A percentile compares a stretch with the other conserved stretches of the same genome.
Evolutionary conservation across 2,888 invertebrate genomes (phyloP).

Genomic region (Trissolcus japonicus): DNA sequence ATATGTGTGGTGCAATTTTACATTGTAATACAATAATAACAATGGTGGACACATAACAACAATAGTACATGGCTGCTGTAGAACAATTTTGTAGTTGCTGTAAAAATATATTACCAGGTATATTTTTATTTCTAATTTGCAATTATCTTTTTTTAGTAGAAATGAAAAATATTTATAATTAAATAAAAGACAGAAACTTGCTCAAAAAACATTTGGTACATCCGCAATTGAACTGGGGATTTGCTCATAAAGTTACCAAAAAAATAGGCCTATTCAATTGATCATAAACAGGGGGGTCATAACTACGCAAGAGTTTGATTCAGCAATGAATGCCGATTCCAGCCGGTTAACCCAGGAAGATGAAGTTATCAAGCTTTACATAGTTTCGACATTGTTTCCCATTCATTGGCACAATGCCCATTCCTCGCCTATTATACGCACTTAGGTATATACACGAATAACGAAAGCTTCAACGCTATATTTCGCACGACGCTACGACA

Average conservation of each 20-base stretch:
- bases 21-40: too few relatives aligned
- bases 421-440: constrained; percentile 53
- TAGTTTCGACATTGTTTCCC: constrained; percentile 72
- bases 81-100: too few relatives aligned
- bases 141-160: too few relatives aligned
- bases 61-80: too few relatives aligned
- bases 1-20: too few relatives aligned
- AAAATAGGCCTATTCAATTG: constrained; percentile 32
- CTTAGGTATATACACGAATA: constrained; percentile 38
- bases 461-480: constrained; percentile 36
- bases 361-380: constrained; percentile 67
- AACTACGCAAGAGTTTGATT: constrained; percentile 48
- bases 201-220: constrained; percentile 8
- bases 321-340: constrained; percentile 48
- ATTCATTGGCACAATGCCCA: constrained; percentile 68
- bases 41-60: too few relatives aligned
- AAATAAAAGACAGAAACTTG: too few relatives aligned
- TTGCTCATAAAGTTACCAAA: constrained; percentile 27
- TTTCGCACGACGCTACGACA: constrained; percentile 42
- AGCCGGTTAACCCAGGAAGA: constrained; percentile 66
- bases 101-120: too few relatives aligned
- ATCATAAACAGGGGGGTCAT: constrained; percentile 25
- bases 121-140: too few relatives aligned
- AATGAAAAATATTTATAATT: too few relatives aligned
- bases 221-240: constrained; percentile 7